Base-by-base conservation (phyloP, 2,888 invertebrate genomes). In the Helobdella robusta region DNA sequence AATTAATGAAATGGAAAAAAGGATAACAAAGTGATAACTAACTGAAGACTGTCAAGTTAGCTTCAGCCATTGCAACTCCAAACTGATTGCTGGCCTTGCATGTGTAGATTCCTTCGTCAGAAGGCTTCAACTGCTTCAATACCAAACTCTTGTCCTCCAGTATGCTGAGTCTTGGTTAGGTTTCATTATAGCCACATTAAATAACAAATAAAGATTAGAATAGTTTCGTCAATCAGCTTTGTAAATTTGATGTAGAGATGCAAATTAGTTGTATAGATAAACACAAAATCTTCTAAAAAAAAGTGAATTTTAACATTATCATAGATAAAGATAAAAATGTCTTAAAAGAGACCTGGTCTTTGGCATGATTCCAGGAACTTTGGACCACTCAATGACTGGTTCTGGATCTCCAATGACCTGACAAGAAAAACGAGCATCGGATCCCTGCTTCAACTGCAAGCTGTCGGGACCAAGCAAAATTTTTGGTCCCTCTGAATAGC, bases 361-460 rank as follows among this genome's bases (percentile, higher is more conserved):
- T 11, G 71, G 70, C 34, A 72, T 67, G 44, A 63, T 65, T 8
- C 68, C 70, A 34, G 68, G 68, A 44, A 68, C 67, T 32, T 66
- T 65, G 64, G 67, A 68, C 72, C 72, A 72, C 11, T 71, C 62
- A 28, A 72, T 72, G 59, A 68, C 70, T 6, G 72, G 72, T 6
- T 67, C 50, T 2, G 72, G 72, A 48, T 71, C 70, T 1, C 72
- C 72, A 30, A 52, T 62, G 2, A 70, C 71, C 50, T 68, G 59
- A 52, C 72, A 72, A 28, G 67, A 59, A 67, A 72, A 72, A 36
- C 60, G 54, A 11, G 69, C 71, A 5, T 68, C 67, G 0, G 59
- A 64, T 6, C 56, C 56, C 8, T n/a, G n/a, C n/a, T n/a, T n/a
- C n/a, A n/a, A n/a, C n/a, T n/a, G n/a, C n/a, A n/a, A n/a, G 28